These are phyloP conservation scores for Pseudococcus longispinus DNA, from an alignment of 2,888 invertebrate genomes.

Conservation along the genomic window DNA sequence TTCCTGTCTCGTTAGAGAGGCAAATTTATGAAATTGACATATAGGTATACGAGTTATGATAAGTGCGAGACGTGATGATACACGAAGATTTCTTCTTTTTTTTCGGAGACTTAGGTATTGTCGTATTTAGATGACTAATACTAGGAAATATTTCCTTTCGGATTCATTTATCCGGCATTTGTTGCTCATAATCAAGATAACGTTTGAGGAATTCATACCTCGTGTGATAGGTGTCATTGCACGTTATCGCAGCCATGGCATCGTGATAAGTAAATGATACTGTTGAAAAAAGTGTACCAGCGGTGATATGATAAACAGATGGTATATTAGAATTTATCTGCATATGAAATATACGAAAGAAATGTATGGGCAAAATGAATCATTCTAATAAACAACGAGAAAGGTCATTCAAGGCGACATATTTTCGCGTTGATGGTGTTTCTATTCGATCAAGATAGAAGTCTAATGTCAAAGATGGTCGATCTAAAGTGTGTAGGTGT, in stretches of 20 bases:
- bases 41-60: neutral
- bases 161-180: neutral
- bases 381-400: neutral
- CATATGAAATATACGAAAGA: neutral
- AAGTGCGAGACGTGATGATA: neutral
- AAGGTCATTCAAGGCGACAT: neutral
- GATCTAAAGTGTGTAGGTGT: too few species aligned
- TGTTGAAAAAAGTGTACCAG: neutral
- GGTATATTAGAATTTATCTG: neutral
- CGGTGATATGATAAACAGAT: neutral
- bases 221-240: neutral
- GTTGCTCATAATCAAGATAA: neutral
- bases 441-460: neutral
- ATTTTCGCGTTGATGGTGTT: neutral
- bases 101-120: neutral
- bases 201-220: neutral
- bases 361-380: neutral
- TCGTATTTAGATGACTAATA: neutral
- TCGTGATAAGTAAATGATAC: neutral
- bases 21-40: neutral
- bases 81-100: neutral
- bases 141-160: neutral
- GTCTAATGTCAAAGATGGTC: neutral
- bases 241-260: neutral
- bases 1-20: neutral